Evolutionary conservation across 2,888 invertebrate species (phyloP), one percentile per base, ranked within the genome.

Genomic region (Pandemis cinnamomeana): DNA sequence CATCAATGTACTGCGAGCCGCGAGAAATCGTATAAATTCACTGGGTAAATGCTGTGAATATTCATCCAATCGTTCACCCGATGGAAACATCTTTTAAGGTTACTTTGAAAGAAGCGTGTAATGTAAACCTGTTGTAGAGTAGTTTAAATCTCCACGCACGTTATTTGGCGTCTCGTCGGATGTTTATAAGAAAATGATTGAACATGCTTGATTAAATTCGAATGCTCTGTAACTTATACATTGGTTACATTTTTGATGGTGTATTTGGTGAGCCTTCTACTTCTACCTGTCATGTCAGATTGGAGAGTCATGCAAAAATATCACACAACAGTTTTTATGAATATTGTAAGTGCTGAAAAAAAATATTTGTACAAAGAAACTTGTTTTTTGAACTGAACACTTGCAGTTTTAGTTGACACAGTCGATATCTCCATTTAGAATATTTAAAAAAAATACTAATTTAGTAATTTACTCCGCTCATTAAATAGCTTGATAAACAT

Each of bases 1-100:
- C 91, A 91, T 90, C 85, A 77, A 77, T 80, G 79, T 84, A 83
- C 81, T 84, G 81, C 83, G 82, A 81, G 81, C 79, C 80, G 79
- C 79, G 79, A 84, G 84, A 80, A 86, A 86, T 86, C 86, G 82
- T 81, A 79, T 76, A 78, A 78, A 77, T 77, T 80, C 71, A 77
- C 78, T 77, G 77, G 66, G 75, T 72, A 63, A 72, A 64, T 64
- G 48, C 27, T 67, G 46, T 71, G 48, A 46, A 74, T 55, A 73
- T 78, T 48, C 68, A 71, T 60, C 69, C 77, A 71, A 77, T 67
- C 72, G 64, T 58, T 72, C 69, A 63, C 69, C 66, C 76, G 66
- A 75, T 60, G 41, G 53, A 58, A 51, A 70, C 36, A 42, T 70
- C 20, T 62, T 53, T 71, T 58, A 58, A 58, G 58, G 58, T 58